These are phyloP conservation scores for Drosophila gunungcola DNA, from an alignment of 1,140 invertebrate species.

Conservation along the genomic window DNA sequence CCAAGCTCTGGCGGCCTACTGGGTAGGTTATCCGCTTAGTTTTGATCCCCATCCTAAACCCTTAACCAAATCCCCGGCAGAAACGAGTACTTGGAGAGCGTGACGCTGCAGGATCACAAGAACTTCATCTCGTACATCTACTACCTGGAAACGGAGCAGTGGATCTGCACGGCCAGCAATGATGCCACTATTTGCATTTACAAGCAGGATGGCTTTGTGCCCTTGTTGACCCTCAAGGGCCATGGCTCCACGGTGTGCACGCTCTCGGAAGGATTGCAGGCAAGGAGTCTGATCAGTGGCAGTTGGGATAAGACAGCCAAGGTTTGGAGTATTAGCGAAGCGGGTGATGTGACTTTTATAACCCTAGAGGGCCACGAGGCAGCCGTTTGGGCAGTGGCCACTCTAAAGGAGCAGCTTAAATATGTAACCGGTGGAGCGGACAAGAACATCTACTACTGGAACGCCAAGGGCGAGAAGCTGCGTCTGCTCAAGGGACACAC, in stretches of 20 bases:
- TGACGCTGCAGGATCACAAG: slow-evolving; percentile 91
- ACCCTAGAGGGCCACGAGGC: slow-evolving; percentile 91
- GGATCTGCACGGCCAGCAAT: slow-evolving; percentile 94
- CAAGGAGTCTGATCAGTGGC: slow-evolving; percentile 87
- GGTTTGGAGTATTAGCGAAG: slow-evolving; percentile 89
- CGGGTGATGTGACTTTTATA: slow-evolving; percentile 86
- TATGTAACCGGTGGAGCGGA: slow-evolving; percentile 96
- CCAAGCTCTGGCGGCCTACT: slow-evolving; percentile 92
- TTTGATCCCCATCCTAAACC: neutral
- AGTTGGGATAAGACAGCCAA: slow-evolving; percentile 96
- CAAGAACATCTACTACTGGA: slow-evolving; percentile 95
- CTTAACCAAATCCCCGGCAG: slow-evolving; percentile 80
- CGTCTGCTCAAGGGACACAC: slow-evolving; percentile 89
- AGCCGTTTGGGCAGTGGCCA: slow-evolving; percentile 95
- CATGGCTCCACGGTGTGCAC: slow-evolving; percentile 90
- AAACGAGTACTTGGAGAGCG: slow-evolving; percentile 86
- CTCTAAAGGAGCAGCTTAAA: slow-evolving; percentile 86
- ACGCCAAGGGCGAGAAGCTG: slow-evolving; percentile 85
- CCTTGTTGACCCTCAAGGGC: slow-evolving; percentile 89
- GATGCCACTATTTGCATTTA: slow-evolving; percentile 94
- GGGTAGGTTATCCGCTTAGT: slow-evolving; percentile 86
- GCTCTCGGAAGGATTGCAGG: slow-evolving; percentile 84
- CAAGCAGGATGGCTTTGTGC: slow-evolving; percentile 86
- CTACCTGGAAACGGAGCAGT: slow-evolving; percentile 91
- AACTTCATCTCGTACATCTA: slow-evolving; percentile 94